Conservation (phyloP, 2,888 invertebrate species). For the Plusia festucae region DNA sequence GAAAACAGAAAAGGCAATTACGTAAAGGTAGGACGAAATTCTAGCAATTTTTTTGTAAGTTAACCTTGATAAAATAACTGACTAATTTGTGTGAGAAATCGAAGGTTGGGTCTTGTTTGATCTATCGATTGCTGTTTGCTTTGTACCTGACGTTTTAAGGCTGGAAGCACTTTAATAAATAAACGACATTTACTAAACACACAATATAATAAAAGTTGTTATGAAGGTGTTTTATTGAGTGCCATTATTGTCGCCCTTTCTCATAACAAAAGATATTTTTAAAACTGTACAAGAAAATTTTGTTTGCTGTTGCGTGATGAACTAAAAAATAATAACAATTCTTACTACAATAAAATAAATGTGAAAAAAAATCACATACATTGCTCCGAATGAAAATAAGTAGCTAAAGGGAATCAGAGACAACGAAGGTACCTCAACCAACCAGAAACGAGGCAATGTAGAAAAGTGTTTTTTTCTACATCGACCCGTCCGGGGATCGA, state of each 20-base stretch:
- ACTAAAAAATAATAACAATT: too few species aligned
- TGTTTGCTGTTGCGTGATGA: too few species aligned
- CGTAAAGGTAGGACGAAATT: constrained; percentile 4
- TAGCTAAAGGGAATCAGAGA: too few species aligned
- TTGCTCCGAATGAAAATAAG: too few species aligned
- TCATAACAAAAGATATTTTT: background rate
- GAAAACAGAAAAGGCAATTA: background rate
- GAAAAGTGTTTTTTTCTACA: too few species aligned
- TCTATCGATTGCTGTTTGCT: constrained; percentile 48
- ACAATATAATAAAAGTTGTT: constrained; percentile 4
- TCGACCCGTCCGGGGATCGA: too few species aligned
- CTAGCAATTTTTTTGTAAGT: constrained; percentile 10
- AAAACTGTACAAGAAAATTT: background rate
- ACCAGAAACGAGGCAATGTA: too few species aligned
- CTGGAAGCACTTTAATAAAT: constrained; percentile 18
- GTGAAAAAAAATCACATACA: too few species aligned
- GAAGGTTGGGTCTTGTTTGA: constrained; percentile 43
- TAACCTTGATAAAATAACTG: constrained; percentile 13
- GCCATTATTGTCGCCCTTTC: background rate
- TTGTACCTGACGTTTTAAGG: constrained; percentile 32
- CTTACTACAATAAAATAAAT: too few species aligned
- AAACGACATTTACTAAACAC: constrained; percentile 29
- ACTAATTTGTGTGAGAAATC: constrained; percentile 31
- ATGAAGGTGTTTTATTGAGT: constrained; percentile 10
- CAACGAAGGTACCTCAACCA: too few species aligned